A percentile compares a stretch with the other conserved stretches of the same genome.
phyloP scores from a whole-genome alignment of 1,140 invertebrate species.

The Ooceraea biroi region DNA sequence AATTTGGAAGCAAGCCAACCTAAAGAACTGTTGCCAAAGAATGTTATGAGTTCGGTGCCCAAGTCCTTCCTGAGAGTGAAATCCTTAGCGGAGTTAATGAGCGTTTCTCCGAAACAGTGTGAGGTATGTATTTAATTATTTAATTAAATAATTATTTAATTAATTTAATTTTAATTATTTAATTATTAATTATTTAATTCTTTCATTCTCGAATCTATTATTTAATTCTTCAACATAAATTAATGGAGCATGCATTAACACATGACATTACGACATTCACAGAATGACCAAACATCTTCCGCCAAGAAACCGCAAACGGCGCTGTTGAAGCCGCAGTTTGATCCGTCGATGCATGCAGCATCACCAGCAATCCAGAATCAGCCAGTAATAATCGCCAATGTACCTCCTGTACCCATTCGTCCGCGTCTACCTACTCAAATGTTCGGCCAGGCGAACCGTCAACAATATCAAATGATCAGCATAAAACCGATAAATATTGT shows the following conservation, averaged over 20 bases:
- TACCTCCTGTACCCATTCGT: background rate
- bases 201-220: too few relatives aligned
- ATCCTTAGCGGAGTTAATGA: slow-evolving; percentile 66
- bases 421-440: background rate
- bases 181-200: too few relatives aligned
- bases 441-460: background rate
- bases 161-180: too few relatives aligned
- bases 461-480: background rate
- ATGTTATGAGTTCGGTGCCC: background rate
- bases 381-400: background rate
- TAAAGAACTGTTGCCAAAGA: background rate
- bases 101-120: background rate
- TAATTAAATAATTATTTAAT: slow-evolving; percentile 45
- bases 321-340: background rate
- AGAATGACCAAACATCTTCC: background rate
- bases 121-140: slow-evolving; percentile 7
- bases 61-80: slow-evolving; percentile 69
- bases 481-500: background rate
- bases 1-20: background rate
- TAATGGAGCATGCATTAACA: slow-evolving; percentile 13
- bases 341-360: too few relatives aligned
- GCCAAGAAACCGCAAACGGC: background rate
- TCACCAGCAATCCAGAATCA: background rate
- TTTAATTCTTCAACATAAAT: slow-evolving; percentile 40
- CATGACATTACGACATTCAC: background rate